Percentiles rank a stretch among this genome's conserved stretches.
Evolutionary conservation across 2,113 vertebrate genomes (phyloP).

Genomic region (Cryptomyrus ogoouensis): DNA sequence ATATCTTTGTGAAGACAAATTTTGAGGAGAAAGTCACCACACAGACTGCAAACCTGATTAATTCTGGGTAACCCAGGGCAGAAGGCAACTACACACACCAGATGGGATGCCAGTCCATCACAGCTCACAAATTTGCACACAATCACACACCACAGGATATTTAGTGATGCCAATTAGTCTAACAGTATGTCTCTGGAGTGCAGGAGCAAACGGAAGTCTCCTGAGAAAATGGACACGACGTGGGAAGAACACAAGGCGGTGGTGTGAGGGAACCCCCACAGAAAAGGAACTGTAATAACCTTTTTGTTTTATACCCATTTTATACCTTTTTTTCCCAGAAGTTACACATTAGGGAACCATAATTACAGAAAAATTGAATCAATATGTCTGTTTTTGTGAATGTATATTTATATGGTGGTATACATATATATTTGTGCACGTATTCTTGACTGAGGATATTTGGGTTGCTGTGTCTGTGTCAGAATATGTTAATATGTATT

Average conservation of each 20-base stretch:
- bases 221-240: neutral
- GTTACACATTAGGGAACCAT: neutral
- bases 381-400: neutral
- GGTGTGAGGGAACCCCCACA: neutral
- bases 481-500: neutral
- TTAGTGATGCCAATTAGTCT: neutral
- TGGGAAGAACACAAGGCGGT: neutral
- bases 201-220: neutral
- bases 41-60: neutral
- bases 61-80: neutral
- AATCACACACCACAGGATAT: neutral
- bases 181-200: neutral
- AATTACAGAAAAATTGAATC: neutral
- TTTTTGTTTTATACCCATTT: neutral
- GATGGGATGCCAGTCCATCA: neutral
- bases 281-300: neutral
- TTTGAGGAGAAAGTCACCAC: neutral
- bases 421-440: slow-evolving; percentile 6
- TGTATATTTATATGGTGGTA: neutral
- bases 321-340: slow-evolving; percentile 9
- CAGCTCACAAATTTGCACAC: neutral
- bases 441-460: neutral
- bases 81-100: neutral
- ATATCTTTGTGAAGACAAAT: neutral
- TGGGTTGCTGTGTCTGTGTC: slow-evolving; percentile 19